phyloP scores from a whole-genome alignment of 2,888 invertebrate genomes.

The Tenthredo mesomela region DNA sequence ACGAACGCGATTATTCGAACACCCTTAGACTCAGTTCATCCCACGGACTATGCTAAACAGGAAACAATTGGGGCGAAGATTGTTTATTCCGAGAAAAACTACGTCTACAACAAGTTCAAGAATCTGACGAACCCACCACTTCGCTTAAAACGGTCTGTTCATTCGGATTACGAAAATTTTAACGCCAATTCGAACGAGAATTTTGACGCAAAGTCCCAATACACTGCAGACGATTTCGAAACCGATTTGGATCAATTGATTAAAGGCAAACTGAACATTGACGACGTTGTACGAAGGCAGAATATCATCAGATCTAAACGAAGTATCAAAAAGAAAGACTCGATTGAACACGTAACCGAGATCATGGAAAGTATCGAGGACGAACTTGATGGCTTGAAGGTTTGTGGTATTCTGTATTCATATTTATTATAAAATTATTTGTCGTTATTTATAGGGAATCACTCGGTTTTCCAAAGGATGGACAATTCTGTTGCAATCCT shows the following conservation, averaged over 20 bases:
- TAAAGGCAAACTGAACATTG: slow-evolving; percentile 68
- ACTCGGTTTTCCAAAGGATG: slow-evolving; percentile 47
- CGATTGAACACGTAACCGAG: slow-evolving; percentile 81
- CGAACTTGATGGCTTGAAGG: slow-evolving; percentile 82
- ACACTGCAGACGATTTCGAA: slow-evolving; percentile 68
- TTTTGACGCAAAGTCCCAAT: slow-evolving; percentile 60
- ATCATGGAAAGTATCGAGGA: slow-evolving; percentile 82
- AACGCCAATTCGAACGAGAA: slow-evolving; percentile 51
- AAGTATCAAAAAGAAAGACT: slow-evolving; percentile 73
- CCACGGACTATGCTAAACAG: neutral
- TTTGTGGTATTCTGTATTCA: slow-evolving; percentile 62
- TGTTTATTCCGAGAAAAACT: slow-evolving; percentile 49
- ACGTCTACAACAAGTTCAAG: slow-evolving; percentile 48
- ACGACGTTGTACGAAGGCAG: slow-evolving; percentile 68
- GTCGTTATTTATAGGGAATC: neutral
- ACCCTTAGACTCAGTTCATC: neutral
- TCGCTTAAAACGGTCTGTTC: neutral
- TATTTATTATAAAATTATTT: neutral
- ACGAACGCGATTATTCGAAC: slow-evolving; percentile 48
- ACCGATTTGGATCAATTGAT: slow-evolving; percentile 66
- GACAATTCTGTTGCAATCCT: neutral
- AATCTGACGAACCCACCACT: slow-evolving; percentile 6
- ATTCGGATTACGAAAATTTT: neutral
- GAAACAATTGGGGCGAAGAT: slow-evolving; percentile 47
- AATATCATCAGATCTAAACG: slow-evolving; percentile 60